Base-by-base conservation (phyloP, 2,888 invertebrate species). In the Sarcophaga variegata region DNA sequence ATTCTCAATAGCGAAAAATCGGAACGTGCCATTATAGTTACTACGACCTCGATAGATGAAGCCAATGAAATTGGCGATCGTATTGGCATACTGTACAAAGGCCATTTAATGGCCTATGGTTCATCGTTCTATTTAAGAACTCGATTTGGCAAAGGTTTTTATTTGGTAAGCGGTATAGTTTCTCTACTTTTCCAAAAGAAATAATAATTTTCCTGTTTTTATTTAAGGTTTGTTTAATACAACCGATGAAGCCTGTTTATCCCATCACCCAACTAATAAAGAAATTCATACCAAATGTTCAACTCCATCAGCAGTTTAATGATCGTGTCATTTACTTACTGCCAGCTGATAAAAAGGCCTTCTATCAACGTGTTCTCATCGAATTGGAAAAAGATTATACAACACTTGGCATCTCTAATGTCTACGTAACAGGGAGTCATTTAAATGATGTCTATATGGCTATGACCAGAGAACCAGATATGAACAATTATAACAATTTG, bases 21-120 rank as follows among this genome's bases (percentile, higher is more conserved):
- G 90, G 96, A 95, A 59, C 95, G 97, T 4, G 96, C 97, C 0
- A 96, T 98, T 93, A 94, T 98, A 63, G 94, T 98, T 71, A 96
- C 97, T 0, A 97, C 97, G 0, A 96, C 97, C 93, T 97, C 96
- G 92, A 97, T 97, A 96, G 97, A 97, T 91, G 97, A 98, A 93
- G 97, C 97, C 2, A 97, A 97, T 91, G 94, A 96, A 80, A 94
- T 97, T 2, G 97, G 97, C 0, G 97, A 98, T 93, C 94, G 97
- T 72, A 96, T 98, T 86, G 97, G 97, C n/a, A 97, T 98, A 78
- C 96, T 98, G 95, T 95, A 96, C 2, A 95, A 95, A 81, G 94
- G 95, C 14, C 64, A n/a, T 14, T 93, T 97, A 64, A 96, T 96
- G 90, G 97, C 97, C 90, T 96, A 96, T 88, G 97, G 97, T 5